Evolutionary conservation across 2,888 invertebrate species (phyloP).

Genomic region (Tromatobia lineatoria): DNA sequence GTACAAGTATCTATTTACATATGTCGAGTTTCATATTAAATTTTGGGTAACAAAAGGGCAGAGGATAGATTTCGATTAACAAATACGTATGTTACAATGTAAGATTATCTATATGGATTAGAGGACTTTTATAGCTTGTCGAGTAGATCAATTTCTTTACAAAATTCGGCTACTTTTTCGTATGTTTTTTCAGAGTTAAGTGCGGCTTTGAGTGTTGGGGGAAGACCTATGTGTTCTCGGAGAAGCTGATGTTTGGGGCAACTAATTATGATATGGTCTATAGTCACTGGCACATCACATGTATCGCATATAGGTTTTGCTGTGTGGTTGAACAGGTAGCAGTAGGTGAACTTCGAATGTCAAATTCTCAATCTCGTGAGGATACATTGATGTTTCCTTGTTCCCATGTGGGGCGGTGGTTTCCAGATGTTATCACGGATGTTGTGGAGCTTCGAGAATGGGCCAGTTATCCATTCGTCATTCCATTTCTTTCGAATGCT

Average conservation of each 20-base stretch:
- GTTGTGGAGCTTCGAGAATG: constrained; percentile 9
- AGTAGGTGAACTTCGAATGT: too few species aligned
- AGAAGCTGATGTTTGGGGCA: background rate
- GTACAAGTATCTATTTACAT: constrained; percentile 1
- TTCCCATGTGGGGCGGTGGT: background rate
- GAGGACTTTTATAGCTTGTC: too few species aligned
- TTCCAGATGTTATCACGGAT: constrained; percentile 2
- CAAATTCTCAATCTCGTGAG: too few species aligned
- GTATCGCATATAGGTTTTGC: too few species aligned
- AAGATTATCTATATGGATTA: too few species aligned
- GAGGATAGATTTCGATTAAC: too few species aligned
- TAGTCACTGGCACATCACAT: background rate
- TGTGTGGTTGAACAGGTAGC: too few species aligned
- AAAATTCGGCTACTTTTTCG: too few species aligned
- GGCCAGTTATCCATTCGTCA: background rate
- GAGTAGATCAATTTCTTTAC: too few species aligned
- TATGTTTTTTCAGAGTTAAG: background rate
- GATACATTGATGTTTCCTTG: background rate
- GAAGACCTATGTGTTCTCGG: background rate
- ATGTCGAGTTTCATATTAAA: too few species aligned
- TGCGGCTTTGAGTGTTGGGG: background rate
- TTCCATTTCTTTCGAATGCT: background rate
- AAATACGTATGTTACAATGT: too few species aligned
- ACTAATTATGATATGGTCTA: background rate
- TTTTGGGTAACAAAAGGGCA: too few species aligned